These are phyloP conservation scores for Drosophila equinoxialis DNA, from an alignment of 1,140 invertebrate species.

Conservation along the genomic window DNA sequence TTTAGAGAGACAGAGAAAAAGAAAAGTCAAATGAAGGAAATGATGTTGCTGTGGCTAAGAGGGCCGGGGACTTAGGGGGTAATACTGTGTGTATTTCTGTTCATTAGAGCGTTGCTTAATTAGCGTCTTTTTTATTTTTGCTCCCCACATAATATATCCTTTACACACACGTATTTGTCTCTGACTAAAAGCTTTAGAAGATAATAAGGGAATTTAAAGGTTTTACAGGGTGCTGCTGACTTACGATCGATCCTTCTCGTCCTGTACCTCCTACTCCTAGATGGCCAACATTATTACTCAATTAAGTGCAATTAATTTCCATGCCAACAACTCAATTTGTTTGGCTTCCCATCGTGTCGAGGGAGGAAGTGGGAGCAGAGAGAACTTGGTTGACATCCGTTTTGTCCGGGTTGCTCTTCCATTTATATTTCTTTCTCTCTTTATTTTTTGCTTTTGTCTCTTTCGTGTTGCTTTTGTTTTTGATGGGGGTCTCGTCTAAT, in stretches of 20 bases:
- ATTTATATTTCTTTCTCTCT: constrained; percentile 13
- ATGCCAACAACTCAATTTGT: constrained; percentile 68
- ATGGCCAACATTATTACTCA: constrained; percentile 54
- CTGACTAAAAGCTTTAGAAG: not conserved
- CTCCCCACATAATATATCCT: constrained; percentile 16
- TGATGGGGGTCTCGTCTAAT: constrained; percentile 33
- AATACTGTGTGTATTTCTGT: constrained; percentile 39
- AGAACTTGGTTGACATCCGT: constrained; percentile 2
- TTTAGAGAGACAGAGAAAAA: not conserved
- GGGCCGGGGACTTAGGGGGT: not conserved
- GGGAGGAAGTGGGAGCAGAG: no score
- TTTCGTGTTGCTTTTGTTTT: constrained; percentile 40
- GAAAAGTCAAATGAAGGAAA: constrained; percentile 9
- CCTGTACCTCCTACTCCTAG: not conserved
- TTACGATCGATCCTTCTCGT: not conserved
- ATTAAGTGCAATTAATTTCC: constrained; percentile 70
- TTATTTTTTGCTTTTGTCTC: not conserved
- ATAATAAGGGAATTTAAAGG: not conserved
- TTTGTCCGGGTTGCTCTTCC: not conserved
- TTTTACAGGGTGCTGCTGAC: not conserved
- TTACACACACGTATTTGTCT: constrained; percentile 16
- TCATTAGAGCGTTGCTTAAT: constrained; percentile 77
- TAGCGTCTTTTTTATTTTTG: constrained; percentile 41
- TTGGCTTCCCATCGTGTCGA: constrained; percentile 24
- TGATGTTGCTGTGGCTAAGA: not conserved